These are phyloP conservation scores for Parapsyche elsis DNA, from an alignment of 1,140 invertebrate genomes.

Conservation along the genomic window DNA sequence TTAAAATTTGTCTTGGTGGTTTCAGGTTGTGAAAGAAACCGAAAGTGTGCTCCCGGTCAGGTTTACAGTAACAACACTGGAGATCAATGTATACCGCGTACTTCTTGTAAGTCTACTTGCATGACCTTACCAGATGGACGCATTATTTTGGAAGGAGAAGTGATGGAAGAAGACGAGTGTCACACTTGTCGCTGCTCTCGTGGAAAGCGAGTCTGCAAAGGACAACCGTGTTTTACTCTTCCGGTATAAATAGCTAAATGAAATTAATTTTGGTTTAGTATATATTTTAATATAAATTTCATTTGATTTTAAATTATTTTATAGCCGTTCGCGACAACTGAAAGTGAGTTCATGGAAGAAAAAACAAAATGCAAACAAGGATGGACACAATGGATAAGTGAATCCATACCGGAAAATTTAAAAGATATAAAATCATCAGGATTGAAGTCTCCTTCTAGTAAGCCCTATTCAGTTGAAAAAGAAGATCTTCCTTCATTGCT, in stretches of 20 bases:
- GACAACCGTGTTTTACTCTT: conserved; percentile 71
- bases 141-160: conserved; percentile 81
- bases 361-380: conserved; percentile 70
- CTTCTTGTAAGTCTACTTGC: conserved; percentile 77
- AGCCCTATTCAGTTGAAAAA: conserved; percentile 67
- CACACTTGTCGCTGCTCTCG: conserved; percentile 81
- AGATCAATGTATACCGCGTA: conserved; percentile 78
- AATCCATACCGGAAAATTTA: conserved; percentile 64
- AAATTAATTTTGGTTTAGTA: not conserved
- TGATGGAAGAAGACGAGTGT: conserved; percentile 78
- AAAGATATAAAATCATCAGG: conserved; percentile 56
- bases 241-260: conserved; percentile 48
- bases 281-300: not conserved
- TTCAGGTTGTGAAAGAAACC: conserved; percentile 75
- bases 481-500: conserved; percentile 71
- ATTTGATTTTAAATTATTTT: not conserved
- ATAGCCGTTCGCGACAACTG: not conserved
- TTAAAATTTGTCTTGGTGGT: not conserved
- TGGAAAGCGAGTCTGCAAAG: conserved; percentile 75
- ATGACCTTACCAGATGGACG: conserved; percentile 72
- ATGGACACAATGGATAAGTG: conserved; percentile 83
- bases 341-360: conserved; percentile 58
- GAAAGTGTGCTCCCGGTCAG: conserved; percentile 76
- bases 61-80: conserved; percentile 78
- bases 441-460: conserved; percentile 55